Conservation (phyloP, 2,888 invertebrate species). For the Monopis laevigella region DNA sequence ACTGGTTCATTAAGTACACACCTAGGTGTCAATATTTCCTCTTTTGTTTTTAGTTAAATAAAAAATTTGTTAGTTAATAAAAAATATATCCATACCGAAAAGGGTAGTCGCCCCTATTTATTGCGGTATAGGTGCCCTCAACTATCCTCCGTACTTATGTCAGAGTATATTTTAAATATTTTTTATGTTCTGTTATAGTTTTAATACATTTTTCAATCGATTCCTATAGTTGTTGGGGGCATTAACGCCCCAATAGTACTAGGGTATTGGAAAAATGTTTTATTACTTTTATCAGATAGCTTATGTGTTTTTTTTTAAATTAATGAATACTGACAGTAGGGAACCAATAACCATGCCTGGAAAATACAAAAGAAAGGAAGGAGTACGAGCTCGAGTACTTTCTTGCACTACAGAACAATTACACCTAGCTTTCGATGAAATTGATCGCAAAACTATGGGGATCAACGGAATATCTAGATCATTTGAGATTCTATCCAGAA, state of each 20-base stretch:
- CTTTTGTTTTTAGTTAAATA: slow-evolving; percentile 18
- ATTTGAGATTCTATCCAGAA: slow-evolving; percentile 23
- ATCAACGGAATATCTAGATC: slow-evolving; percentile 24
- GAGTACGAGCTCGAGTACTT: slow-evolving; percentile 19
- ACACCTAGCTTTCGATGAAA: slow-evolving; percentile 22
- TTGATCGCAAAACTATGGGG: slow-evolving; percentile 21
- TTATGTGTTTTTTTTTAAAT: slow-evolving; percentile 5
- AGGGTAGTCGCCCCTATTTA: slow-evolving; percentile 18
- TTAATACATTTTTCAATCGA: slow-evolving; percentile 7
- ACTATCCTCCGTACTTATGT: slow-evolving; percentile 12
- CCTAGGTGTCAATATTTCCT: slow-evolving; percentile 16
- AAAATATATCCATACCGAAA: slow-evolving; percentile 18
- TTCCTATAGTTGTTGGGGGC: background rate
- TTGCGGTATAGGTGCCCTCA: slow-evolving; percentile 18
- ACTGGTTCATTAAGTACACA: slow-evolving; percentile 16
- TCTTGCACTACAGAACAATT: slow-evolving; percentile 22
- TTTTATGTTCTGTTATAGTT: slow-evolving; percentile 11
- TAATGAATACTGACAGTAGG: slow-evolving; percentile 11
- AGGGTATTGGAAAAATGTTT: slow-evolving; percentile 1
- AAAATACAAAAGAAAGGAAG: slow-evolving; percentile 21
- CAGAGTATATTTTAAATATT: background rate
- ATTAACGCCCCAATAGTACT: slow-evolving; percentile 1
- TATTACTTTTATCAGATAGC: background rate
- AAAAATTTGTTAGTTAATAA: slow-evolving; percentile 17
- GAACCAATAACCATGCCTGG: slow-evolving; percentile 18